Base-by-base conservation (phyloP, 2,888 invertebrate genomes). In the Drosophila longiperda region DNA sequence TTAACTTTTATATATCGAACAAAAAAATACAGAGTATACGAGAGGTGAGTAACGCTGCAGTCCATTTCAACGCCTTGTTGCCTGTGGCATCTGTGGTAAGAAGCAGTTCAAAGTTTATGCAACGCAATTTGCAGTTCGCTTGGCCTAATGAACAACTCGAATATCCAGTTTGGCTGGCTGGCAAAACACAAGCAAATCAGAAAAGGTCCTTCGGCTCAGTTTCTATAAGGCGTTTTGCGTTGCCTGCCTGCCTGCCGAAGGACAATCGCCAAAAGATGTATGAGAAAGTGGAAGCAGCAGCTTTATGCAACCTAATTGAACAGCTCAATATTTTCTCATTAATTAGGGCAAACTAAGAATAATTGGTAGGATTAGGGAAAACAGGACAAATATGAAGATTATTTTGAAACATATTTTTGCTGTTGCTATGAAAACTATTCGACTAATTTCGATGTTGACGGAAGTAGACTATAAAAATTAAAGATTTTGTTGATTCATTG, bases 41-140 rank as follows among this genome's bases (percentile, higher is more conserved):
- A 38, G 29, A 29, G 40, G 15, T 1, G 2, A 29, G n/a, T 8
- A 23, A 20, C 7, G n/a, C 12, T 34, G 48, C 33, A 63, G 15
- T n/a, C 5, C 26, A 40, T 63, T 32, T 9, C 11, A 53, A 48
- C 53, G 63, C 42, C 17, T 53, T 38, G 54, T 54, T 29, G 38
- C 55, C 49, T 64, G 60, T 59, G 63, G 50, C 67, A 52, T 34
- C 45, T 62, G 63, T 40, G 65, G 53, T 66, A 50, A 32, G 60
- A 54, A 64, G 32, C 70, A 78, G 82, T 75, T 82, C 83, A 83
- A 83, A 81, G 83, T 86, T 83, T 57, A 66, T 58, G 69, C 66
- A 65, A 63, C 69, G 74, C 81, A 81, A 80, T 80, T 80, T 75
- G 78, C 72, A 66, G 61, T 40, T 45, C 68, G 48, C 55, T 55